A percentile compares a stretch with the other conserved stretches of the same genome.
phyloP scores from a whole-genome alignment of 2,888 invertebrate species.

The Zaprionus lineosus region DNA sequence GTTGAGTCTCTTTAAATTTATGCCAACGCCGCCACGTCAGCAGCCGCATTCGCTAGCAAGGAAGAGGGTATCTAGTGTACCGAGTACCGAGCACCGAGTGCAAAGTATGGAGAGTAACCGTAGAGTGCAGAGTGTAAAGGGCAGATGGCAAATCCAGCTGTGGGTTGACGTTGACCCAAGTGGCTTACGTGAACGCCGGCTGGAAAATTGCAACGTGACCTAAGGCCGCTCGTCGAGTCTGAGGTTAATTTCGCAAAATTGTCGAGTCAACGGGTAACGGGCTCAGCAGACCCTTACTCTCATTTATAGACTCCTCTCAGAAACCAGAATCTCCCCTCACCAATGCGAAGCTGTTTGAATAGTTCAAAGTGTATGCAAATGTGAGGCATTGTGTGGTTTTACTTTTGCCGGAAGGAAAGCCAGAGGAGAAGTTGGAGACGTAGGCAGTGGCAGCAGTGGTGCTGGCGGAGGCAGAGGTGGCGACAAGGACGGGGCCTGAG shows the following conservation, averaged over 20 bases:
- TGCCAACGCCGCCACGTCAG: conserved; percentile 70
- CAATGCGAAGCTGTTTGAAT: conserved; percentile 45
- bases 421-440: too few relatives aligned
- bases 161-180: conserved; percentile 56
- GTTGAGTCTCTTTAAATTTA: conserved; percentile 66
- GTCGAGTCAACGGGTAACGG: conserved; percentile 73
- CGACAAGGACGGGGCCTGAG: not conserved
- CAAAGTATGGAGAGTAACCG: not conserved
- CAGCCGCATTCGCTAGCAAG: conserved; percentile 30
- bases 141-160: not conserved
- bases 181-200: conserved; percentile 62
- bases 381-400: conserved; percentile 76
- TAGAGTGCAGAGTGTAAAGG: not conserved
- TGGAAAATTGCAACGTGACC: conserved; percentile 78
- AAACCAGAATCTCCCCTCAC: not conserved
- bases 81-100: too few relatives aligned
- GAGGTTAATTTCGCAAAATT: conserved; percentile 80
- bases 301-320: conserved; percentile 3
- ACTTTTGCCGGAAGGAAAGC: conserved; percentile 68
- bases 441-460: too few relatives aligned
- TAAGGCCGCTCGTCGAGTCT: conserved; percentile 70
- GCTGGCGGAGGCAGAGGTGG: too few relatives aligned
- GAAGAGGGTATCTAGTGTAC: too few relatives aligned
- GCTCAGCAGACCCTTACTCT: not conserved
- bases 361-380: conserved; percentile 74